A percentile compares a stretch with the other conserved stretches of the same genome.
Conservation (phyloP, 2,113 vertebrate species). For the Microtus pennsylvanicus region DNA sequence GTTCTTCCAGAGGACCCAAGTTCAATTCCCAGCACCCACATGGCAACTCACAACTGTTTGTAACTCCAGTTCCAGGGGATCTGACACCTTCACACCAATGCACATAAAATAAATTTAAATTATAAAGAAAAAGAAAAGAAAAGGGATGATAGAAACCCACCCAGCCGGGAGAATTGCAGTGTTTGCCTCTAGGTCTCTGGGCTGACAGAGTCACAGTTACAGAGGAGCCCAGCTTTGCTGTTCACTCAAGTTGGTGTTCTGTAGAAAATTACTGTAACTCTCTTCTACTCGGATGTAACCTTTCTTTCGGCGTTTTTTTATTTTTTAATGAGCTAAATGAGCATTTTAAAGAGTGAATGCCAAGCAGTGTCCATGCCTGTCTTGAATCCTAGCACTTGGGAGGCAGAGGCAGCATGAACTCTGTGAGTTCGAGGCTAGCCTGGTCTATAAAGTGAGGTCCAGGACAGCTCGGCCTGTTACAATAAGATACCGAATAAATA, state of each 20-base stretch:
- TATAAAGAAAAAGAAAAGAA: background rate
- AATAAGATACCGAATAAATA: background rate
- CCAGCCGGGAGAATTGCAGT: background rate
- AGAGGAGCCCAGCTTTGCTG: background rate
- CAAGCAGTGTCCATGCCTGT: too few species aligned
- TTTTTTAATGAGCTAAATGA: background rate
- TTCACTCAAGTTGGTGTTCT: background rate
- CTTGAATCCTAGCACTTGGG: background rate
- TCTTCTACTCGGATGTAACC: background rate
- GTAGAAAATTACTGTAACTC: background rate
- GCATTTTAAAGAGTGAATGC: constrained; percentile 17
- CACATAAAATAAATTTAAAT: too few species aligned
- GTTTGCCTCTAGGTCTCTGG: background rate
- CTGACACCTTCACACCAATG: too few species aligned
- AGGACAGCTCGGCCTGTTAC: too few species aligned
- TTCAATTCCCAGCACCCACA: too few species aligned
- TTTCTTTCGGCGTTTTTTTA: background rate
- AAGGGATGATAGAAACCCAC: background rate
- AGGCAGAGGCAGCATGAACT: background rate
- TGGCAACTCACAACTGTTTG: too few species aligned
- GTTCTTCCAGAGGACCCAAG: too few species aligned
- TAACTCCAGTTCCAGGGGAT: too few species aligned
- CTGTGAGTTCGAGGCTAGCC: background rate
- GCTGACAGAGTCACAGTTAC: background rate
- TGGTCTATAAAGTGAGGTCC: background rate